Evolutionary conservation across 2,113 vertebrate genomes (phyloP), one percentile per base, ranked within the genome.

Genomic region (Gavia stellata): DNA sequence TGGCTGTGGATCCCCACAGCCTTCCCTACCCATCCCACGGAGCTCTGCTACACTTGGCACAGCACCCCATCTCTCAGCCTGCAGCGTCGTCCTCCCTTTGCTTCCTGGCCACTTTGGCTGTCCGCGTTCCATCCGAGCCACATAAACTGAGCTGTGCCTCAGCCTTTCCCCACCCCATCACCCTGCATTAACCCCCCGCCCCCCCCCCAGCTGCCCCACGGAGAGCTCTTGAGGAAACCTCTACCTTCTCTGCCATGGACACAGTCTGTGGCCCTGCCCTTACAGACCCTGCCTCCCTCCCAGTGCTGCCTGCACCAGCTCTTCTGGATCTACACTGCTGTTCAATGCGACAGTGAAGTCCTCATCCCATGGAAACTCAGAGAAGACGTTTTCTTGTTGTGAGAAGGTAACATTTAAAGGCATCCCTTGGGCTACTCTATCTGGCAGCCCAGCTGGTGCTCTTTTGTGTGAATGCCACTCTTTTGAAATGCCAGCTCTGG

Each of bases 381-480:
- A 70, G 73, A 73, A 93, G 56, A 83, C 61, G 77, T 96, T 97
- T 93, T 95, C 75, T 61, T 86, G 19, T 90, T 88, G 72, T 88
- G 85, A 93, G 97, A 96, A 97, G 92, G 96, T 98, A 97, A 94
- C 97, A 98, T 98, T 97, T 98, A 96, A 97, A 97, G 95, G 49
- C 93, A 90, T 81, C 93, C 88, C 92, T 94, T 86, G 85, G 83
- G 92, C 83, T 95, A 71, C 68, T 95, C 80, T 98, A 59, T 98
- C 96, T 98, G 89, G 93, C 89, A 88, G 96, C 96, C 87, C 97
- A 98, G 98, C 97, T 98, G 98, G 97, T 96, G 79, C 70, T 96
- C 93, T 97, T 97, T 98, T 98, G 95, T 97, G 70, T 97, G 67
- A 88, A 66, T 92, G 62, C 81, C 93, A 80, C 36, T 88, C 96